Percentiles rank a stretch among this genome's conserved stretches.
Conservation (phyloP, 2,888 invertebrate species). For the Gonocerus acuteangulatus region DNA sequence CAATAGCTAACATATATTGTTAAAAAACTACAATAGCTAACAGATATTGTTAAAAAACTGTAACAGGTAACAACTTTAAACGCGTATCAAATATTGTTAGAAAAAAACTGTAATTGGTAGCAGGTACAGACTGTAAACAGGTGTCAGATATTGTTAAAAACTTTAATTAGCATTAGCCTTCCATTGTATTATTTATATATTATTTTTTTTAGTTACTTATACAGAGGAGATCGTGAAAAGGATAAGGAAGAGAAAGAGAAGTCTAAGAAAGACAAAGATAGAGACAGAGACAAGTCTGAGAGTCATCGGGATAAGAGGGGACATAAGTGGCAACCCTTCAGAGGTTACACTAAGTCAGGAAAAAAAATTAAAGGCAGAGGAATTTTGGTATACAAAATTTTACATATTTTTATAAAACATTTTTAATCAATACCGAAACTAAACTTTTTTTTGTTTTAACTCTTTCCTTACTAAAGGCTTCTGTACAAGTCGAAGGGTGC, state of each 20-base stretch:
- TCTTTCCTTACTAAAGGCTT: too few relatives aligned
- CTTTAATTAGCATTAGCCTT: too few relatives aligned
- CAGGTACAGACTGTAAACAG: too few relatives aligned
- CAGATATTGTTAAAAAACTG: too few relatives aligned
- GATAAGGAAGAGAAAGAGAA: constrained; percentile 37
- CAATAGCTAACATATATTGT: too few relatives aligned
- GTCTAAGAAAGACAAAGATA: constrained; percentile 41
- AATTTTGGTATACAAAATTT: constrained; percentile 65
- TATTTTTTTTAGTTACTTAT: constrained; percentile 26
- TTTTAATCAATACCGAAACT: background rate
- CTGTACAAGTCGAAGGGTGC: too few relatives aligned
- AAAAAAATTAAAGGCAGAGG: constrained; percentile 86
- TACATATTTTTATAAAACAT: background rate
- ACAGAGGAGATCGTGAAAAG: constrained; percentile 31
- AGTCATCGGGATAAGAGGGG: constrained; percentile 35
- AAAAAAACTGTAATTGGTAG: too few relatives aligned
- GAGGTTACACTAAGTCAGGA: constrained; percentile 56
- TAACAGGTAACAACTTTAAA: too few relatives aligned
- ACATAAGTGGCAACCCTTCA: constrained; percentile 43
- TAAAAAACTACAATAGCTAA: too few relatives aligned
- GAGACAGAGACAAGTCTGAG: constrained; percentile 36
- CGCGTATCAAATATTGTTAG: too few relatives aligned
- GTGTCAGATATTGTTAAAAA: too few relatives aligned
- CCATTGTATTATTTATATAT: too few relatives aligned
- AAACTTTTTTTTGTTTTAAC: background rate